phyloP scores from a whole-genome alignment of 2,113 vertebrate species.

The Brevimyrus niger region DNA sequence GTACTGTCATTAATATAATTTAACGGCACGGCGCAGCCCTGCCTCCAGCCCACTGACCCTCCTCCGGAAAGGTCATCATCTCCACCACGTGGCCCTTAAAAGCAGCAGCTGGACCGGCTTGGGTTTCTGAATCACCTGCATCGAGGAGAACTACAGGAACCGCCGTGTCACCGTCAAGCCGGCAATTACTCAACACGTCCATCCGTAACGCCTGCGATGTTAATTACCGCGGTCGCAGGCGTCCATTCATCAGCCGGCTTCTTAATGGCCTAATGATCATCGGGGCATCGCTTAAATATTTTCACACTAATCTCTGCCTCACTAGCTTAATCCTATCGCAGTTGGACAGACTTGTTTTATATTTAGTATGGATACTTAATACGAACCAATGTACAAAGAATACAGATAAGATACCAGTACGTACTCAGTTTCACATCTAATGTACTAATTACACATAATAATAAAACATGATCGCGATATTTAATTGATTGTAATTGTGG shows the following conservation, averaged over 20 bases:
- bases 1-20: background rate
- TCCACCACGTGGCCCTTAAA: conserved; percentile 29
- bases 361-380: background rate
- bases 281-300: background rate
- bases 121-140: conserved; percentile 73
- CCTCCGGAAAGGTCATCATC: conserved; percentile 36
- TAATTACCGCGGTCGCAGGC: conserved; percentile 51
- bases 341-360: background rate
- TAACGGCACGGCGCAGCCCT: background rate
- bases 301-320: background rate
- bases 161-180: conserved; percentile 48
- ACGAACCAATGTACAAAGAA: background rate
- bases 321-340: background rate
- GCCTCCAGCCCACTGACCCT: conserved; percentile 20
- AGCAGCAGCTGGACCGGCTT: conserved; percentile 74
- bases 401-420: background rate
- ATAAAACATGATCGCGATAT: conserved; percentile 36
- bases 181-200: conserved; percentile 58
- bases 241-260: conserved; percentile 36
- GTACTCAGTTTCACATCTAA: background rate
- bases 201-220: conserved; percentile 46
- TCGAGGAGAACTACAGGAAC: conserved; percentile 55
- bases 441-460: background rate
- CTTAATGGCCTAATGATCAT: conserved; percentile 3
- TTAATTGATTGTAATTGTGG: conserved; percentile 32